Base-by-base conservation (phyloP, 2,113 vertebrate genomes). In the Coptodon bakossiorum region DNA sequence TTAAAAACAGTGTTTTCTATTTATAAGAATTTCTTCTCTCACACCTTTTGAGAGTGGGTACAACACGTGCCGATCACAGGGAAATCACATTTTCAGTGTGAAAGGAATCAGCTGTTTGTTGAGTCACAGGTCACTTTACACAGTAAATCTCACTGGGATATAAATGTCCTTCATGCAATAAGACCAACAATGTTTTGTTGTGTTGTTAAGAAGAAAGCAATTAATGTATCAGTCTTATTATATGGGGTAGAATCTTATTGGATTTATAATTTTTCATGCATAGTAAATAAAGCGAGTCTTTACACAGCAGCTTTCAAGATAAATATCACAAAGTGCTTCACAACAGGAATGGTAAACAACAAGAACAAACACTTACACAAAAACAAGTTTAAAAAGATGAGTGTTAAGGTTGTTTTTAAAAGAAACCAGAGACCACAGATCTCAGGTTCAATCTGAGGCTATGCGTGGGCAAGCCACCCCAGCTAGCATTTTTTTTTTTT, bases 41-140 rank as follows among this genome's bases (percentile, higher is more conserved):
- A 86, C 24, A 53, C 13, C 56, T 84, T 68, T 66, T 5, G 63
- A 81, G 4, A 12, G 45, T 29, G 9, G 10, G 14, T 19, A 31
- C 1, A 22, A 76, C 17, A 1, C 34, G 61, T 3, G 2, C n/a
- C 13, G 9, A 0, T 29, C 12, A 6, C 71, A 78, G 43, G 1
- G 16, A 78, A 78, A 78, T 31, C 43, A 3, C 2, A 11, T 63
- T 45, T 68, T 56, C 50, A 50, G 2, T 43, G 34, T 31, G 1
- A 80, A 66, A 56, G 36, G 14, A 34, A 43, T 50, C 24, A 78
- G 43, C 27, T 78, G 24, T 10, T 76, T 76, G 68, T 29, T 29
- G 71, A 29, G 40, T 2, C 14, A 48, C 48, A 76, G 40, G 71
- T 76, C 24, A 76, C 40, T 29, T 29, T 48, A 29, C 40, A 7